A percentile compares a stretch with the other conserved stretches of the same genome.
These are phyloP conservation scores for Myotis brandtii DNA, from an alignment of 2,113 vertebrate genomes.

Conservation along the genomic window DNA sequence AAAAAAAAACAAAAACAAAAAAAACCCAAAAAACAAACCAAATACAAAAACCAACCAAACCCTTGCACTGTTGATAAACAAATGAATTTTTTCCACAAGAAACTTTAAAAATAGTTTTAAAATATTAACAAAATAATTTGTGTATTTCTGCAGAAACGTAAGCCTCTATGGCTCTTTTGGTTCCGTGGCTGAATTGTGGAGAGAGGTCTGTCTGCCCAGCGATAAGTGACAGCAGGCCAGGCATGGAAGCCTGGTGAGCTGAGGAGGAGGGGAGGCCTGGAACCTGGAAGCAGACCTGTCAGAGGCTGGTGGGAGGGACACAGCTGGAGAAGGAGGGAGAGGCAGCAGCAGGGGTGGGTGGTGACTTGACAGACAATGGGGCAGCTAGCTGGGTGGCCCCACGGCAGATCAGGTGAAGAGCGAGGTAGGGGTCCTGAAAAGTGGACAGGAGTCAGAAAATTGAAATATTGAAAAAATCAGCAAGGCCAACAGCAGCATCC, in stretches of 20 bases:
- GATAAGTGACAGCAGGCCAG: neutral
- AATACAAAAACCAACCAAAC: neutral
- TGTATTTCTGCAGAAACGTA: neutral
- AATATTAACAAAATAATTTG: neutral
- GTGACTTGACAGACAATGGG: neutral
- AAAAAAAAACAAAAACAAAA: neutral
- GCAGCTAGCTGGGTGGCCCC: neutral
- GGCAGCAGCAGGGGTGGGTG: too few species aligned
- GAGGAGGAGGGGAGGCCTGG: neutral
- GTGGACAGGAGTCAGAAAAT: neutral
- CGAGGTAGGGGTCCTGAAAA: neutral
- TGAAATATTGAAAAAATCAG: neutral
- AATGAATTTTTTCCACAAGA: neutral
- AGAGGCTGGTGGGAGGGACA: neutral
- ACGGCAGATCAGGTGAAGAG: neutral
- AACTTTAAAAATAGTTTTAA: neutral
- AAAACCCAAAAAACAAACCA: neutral
- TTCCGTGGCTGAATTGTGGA: neutral
- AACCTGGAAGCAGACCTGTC: neutral
- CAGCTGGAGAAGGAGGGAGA: neutral
- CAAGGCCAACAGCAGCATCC: neutral
- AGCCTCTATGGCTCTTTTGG: neutral
- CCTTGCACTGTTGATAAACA: neutral
- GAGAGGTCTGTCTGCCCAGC: neutral
- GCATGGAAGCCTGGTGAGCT: neutral